Evolutionary conservation across 2,888 invertebrate genomes (phyloP).

Genomic region (Eledona agricola): DNA sequence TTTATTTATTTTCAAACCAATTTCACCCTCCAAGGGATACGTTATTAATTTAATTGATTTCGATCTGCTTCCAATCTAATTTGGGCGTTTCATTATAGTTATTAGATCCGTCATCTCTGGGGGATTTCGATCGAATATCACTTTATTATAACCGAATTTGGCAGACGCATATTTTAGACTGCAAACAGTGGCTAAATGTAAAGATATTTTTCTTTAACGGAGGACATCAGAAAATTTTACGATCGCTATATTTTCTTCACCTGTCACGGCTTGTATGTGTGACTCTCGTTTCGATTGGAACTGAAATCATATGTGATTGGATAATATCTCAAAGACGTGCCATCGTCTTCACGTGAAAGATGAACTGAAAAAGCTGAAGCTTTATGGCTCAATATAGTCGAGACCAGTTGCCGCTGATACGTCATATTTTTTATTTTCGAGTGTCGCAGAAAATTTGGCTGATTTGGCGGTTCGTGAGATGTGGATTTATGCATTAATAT

Average conservation of each 20-base stretch:
- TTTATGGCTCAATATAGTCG: constrained; percentile 36
- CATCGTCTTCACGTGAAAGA: constrained; percentile 30
- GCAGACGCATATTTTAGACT: no score
- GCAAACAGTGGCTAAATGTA: no score
- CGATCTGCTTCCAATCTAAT: constrained; percentile 14
- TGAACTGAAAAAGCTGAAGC: constrained; percentile 33
- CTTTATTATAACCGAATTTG: constrained; percentile 12
- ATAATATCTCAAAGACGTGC: constrained; percentile 34
- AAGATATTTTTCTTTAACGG: no score
- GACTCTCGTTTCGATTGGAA: constrained; percentile 22
- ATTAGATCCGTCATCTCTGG: constrained; percentile 1
- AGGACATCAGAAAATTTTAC: no score
- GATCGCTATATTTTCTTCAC: constrained; percentile 14
- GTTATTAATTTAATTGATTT: constrained; percentile 23
- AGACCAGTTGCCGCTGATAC: constrained; percentile 36
- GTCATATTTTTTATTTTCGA: constrained; percentile 31
- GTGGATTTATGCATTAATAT: constrained; percentile 19
- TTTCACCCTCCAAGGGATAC: constrained; percentile 9
- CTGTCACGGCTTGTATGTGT: constrained; percentile 20
- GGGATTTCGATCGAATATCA: constrained; percentile 4
- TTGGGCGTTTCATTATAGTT: constrained; percentile 6
- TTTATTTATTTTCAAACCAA: constrained; percentile 14
- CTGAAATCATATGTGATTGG: constrained; percentile 31
- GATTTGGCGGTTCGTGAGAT: constrained; percentile 4
- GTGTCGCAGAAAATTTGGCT: constrained; percentile 20